Evolutionary conservation across 2,797 vertebrate species (phyloP), one percentile per base, ranked within the genome.

Genomic region (Semaprochilodus insignis): DNA sequence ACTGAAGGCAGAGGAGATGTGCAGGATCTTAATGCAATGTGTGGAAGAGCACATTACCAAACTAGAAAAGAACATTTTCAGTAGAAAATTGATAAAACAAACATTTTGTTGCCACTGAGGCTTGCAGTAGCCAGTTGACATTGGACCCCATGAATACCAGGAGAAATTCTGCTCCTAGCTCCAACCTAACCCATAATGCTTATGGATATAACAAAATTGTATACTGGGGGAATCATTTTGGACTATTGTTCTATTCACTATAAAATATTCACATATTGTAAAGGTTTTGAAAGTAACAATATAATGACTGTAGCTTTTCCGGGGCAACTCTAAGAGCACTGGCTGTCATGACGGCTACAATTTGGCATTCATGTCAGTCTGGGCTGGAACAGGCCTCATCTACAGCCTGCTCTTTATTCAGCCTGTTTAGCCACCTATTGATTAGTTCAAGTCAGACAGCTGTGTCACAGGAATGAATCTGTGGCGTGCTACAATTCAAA

Each of bases 361-460:
- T 59, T 74, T 74, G 72, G 54, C 54, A 74, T 51, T 59, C 72
- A 55, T 67, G 52, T 60, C 67, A 34, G 40, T 21, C 10, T 63
- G n/a, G 48, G 63, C 40, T n/a, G 25, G 55, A 48, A 16, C 55
- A 40, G 4, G 69, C 13, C 52, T 74, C 54, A 59, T 74, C 72
- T 59, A 21, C 11, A 74, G 52, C 71, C 48, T 55, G 72, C 31
- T 55, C 31, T 57, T 59, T 74, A 74, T 74, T 57, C 72, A 36
- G 54, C 4, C 8, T 74, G 54, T 59, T 74, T 74, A 74, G 72
- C 54, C 1, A 15, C 10, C 27, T 74, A 74, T 74, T 27, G 34
- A 44, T 79, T 62, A 73, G 78, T 74, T 74, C 79, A 73, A n/a
- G 25, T 65, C 79, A 81, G 59, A 74, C 59, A 54, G 57, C 54